These are phyloP conservation scores for Heterodera carotae DNA, from an alignment of 1,140 invertebrate species.

Conservation along the genomic window DNA sequence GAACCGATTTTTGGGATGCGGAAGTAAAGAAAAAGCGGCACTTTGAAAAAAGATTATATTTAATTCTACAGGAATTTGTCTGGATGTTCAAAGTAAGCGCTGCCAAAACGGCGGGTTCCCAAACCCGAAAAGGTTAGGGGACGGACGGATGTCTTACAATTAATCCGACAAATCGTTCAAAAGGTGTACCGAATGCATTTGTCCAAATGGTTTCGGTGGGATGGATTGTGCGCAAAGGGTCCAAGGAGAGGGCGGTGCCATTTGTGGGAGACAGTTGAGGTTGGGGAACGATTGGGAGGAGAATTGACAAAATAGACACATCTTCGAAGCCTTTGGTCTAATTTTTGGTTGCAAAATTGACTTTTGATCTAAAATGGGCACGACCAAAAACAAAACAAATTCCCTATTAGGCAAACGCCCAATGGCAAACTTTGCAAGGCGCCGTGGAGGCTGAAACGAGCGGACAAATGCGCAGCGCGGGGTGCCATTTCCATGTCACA, in stretches of 20 bases:
- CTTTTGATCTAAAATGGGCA: too few relatives aligned
- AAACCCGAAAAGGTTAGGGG: constrained; percentile 31
- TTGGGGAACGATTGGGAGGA: too few relatives aligned
- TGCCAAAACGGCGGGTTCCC: constrained; percentile 48
- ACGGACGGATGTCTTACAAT: neutral
- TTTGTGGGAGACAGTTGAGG: constrained; percentile 43
- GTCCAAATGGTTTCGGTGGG: constrained; percentile 49
- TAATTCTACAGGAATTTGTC: neutral
- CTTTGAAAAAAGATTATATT: neutral
- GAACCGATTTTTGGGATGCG: constrained; percentile 41
- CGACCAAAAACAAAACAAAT: too few relatives aligned
- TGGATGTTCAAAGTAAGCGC: constrained; percentile 12
- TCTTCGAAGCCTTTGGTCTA: too few relatives aligned
- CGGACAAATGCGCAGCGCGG: constrained; percentile 31
- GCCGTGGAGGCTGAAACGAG: constrained; percentile 27
- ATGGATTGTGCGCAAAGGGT: constrained; percentile 50
- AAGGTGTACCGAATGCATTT: constrained; percentile 46
- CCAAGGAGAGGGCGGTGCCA: constrained; percentile 43
- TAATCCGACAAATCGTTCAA: neutral
- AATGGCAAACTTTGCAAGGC: constrained; percentile 42
- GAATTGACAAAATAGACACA: too few relatives aligned
- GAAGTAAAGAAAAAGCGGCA: constrained; percentile 20
- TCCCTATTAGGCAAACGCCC: constrained; percentile 31
- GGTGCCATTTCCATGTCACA: constrained; percentile 48
- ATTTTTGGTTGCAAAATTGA: too few relatives aligned